Conservation (phyloP, 2,797 vertebrate genomes). For the Neosilurus hyrtlii region DNA sequence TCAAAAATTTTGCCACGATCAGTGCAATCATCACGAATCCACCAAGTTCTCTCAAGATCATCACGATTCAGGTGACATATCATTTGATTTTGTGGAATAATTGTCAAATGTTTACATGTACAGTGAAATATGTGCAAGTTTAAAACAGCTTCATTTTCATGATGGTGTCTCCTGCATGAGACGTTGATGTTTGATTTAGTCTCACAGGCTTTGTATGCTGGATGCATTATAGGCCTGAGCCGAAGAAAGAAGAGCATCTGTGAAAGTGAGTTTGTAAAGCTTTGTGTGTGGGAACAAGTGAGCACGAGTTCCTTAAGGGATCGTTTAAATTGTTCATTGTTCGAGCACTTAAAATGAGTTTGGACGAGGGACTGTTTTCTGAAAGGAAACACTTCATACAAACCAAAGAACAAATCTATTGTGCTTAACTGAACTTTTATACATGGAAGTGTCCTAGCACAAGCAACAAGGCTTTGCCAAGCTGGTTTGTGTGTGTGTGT, state of each 20-base stretch:
- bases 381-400: background rate
- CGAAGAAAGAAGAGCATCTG: constrained; percentile 25
- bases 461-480: background rate
- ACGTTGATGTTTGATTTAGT: background rate
- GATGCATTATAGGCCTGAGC: constrained; percentile 24
- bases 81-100: too few relatives aligned
- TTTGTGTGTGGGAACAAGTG: background rate
- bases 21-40: too few relatives aligned
- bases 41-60: too few relatives aligned
- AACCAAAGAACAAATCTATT: background rate
- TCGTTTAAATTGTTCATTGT: background rate
- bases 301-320: background rate
- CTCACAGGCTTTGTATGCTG: background rate
- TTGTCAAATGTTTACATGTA: background rate
- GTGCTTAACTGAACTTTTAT: background rate
- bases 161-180: background rate
- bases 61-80: too few relatives aligned
- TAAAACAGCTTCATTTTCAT: background rate
- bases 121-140: background rate
- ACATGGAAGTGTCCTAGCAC: background rate
- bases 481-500: too few relatives aligned
- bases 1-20: too few relatives aligned
- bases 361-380: background rate
- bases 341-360: background rate
- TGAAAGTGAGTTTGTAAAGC: constrained; percentile 27